These are phyloP conservation scores for Oxyruncus cristatus DNA, from an alignment of 2,113 vertebrate genomes.

Conservation along the genomic window DNA sequence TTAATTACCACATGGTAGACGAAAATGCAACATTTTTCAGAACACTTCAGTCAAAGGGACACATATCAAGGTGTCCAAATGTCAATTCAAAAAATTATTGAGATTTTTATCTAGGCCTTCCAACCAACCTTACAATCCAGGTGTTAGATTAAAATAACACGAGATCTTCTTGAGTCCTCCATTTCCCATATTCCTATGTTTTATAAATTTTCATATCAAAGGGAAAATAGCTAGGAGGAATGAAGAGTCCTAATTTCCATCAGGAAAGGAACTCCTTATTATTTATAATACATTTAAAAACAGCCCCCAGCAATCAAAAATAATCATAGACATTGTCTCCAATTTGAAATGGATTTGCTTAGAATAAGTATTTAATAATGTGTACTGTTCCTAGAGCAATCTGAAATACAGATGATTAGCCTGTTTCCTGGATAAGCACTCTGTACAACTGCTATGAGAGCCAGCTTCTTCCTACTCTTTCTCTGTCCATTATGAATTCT, in stretches of 20 bases:
- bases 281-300: not conserved
- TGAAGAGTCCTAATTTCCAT: not conserved
- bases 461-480: not conserved
- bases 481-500: not conserved
- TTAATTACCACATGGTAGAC: not conserved
- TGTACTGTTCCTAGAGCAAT: not conserved
- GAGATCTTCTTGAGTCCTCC: not conserved
- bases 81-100: not conserved
- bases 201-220: not conserved
- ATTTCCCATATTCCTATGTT: not conserved
- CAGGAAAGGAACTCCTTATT: not conserved
- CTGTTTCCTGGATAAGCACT: not conserved
- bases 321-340: not conserved
- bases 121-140: not conserved
- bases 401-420: not conserved
- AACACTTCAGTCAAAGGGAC: not conserved
- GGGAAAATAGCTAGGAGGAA: not conserved
- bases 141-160: not conserved
- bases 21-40: not conserved
- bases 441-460: not conserved
- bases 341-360: not conserved
- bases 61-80: not conserved
- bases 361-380: not conserved
- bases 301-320: not conserved
- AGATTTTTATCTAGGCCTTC: not conserved